Conservation (phyloP, 2,797 vertebrate genomes). For the Diplodus puntazzo region DNA sequence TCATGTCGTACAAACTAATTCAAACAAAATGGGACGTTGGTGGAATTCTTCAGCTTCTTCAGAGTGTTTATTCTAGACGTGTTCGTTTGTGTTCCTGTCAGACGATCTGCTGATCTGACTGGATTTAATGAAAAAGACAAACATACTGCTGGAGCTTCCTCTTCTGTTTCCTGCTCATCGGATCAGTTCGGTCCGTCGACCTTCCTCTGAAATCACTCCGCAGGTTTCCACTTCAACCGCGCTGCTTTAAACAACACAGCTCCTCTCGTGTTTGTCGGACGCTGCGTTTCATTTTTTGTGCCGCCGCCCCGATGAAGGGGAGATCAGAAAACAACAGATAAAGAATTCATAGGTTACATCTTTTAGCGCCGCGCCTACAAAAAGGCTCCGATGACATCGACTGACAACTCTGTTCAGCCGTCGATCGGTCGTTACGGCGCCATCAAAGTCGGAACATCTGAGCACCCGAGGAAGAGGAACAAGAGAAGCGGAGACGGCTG, state of each 20-base stretch:
- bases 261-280: conserved; percentile 49
- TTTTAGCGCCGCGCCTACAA: conserved; percentile 34
- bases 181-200: conserved; percentile 9
- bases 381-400: conserved; percentile 9
- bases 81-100: neutral
- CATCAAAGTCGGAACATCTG: conserved; percentile 60
- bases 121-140: neutral
- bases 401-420: conserved; percentile 25
- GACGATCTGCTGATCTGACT: neutral
- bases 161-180: neutral
- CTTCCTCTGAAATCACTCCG: conserved; percentile 27
- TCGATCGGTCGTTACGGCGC: conserved; percentile 51
- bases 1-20: neutral
- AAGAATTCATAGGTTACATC: conserved; percentile 57
- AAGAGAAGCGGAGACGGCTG: conserved; percentile 13
- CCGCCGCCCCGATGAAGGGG: too few species aligned
- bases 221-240: neutral
- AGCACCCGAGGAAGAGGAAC: conserved; percentile 29
- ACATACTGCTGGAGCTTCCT: neutral
- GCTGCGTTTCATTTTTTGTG: neutral
- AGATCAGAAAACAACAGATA: conserved; percentile 28
- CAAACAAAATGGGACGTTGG: neutral
- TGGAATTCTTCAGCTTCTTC: too few species aligned
- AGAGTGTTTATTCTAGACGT: too few species aligned
- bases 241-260: neutral